Evolutionary conservation across 2,113 vertebrate genomes (phyloP).

Genomic region (Tichodroma muraria): DNA sequence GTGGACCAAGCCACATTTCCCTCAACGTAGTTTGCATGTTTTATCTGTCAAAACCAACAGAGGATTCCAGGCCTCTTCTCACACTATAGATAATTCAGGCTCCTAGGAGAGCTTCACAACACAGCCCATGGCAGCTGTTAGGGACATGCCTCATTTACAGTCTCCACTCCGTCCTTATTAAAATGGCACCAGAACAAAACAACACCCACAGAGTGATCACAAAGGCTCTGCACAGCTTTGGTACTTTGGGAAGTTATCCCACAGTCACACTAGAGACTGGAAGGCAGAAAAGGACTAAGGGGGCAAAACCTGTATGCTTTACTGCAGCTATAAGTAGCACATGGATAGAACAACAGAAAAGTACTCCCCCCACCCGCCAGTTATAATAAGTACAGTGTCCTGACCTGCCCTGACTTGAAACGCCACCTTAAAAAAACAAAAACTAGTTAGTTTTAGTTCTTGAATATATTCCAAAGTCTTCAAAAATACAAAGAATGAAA

Average conservation of each 20-base stretch:
- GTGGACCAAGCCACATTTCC: background rate
- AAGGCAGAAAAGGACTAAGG: background rate
- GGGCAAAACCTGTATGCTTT: background rate
- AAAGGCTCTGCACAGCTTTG: background rate
- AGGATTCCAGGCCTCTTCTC: background rate
- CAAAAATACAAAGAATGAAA: background rate
- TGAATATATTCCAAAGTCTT: background rate
- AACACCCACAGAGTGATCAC: background rate
- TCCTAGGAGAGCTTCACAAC: background rate
- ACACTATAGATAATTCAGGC: fast-evolving
- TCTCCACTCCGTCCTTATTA: background rate
- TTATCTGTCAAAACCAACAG: background rate
- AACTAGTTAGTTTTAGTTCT: background rate
- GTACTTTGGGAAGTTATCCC: background rate
- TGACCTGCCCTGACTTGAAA: background rate
- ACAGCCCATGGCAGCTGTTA: background rate
- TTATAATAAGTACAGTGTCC: background rate
- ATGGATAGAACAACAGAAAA: background rate
- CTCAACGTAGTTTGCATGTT: fast-evolving
- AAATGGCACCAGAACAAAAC: background rate
- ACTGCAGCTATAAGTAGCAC: background rate
- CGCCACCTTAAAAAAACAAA: background rate
- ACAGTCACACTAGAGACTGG: background rate
- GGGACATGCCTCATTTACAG: background rate
- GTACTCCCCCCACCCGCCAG: background rate